phyloP scores from a whole-genome alignment of 2,888 invertebrate species.

The Hydropsyche betteni region DNA sequence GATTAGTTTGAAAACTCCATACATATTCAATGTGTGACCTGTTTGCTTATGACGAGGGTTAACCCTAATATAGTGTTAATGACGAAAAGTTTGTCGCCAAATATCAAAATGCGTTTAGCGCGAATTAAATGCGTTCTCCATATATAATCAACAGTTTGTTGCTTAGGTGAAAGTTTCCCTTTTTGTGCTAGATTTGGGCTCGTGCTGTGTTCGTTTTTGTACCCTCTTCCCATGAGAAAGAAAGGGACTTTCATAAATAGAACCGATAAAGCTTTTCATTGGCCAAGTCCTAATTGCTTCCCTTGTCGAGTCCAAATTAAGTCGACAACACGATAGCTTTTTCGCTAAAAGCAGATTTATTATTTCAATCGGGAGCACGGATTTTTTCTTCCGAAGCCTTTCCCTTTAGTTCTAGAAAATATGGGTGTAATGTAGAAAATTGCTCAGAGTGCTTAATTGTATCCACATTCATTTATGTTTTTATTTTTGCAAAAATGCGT shows the following conservation, averaged over 20 bases:
- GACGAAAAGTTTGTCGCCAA: slow-evolving; percentile 6
- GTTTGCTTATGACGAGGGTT: slow-evolving; percentile 14
- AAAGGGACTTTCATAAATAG: slow-evolving; percentile 36
- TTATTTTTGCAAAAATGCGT: too few species aligned
- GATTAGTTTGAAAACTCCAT: too few species aligned
- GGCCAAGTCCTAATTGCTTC: slow-evolving; percentile 42
- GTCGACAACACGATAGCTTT: slow-evolving; percentile 31
- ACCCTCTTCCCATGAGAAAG: background rate
- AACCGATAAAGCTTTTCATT: slow-evolving; percentile 41
- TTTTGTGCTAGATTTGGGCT: too few species aligned
- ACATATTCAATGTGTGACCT: too few species aligned
- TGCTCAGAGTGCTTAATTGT: background rate
- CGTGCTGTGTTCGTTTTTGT: too few species aligned
- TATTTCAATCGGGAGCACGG: slow-evolving; percentile 38
- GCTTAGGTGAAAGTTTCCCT: too few species aligned
- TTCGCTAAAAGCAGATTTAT: slow-evolving; percentile 35
- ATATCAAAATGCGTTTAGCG: slow-evolving; percentile 4
- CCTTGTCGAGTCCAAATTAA: slow-evolving; percentile 44
- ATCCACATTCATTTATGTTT: background rate
- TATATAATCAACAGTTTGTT: too few species aligned
- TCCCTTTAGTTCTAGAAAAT: background rate
- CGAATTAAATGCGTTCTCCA: slow-evolving; percentile 18
- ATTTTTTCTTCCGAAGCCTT: background rate
- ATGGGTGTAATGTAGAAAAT: background rate
- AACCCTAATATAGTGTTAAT: slow-evolving; percentile 20